These are phyloP conservation scores for Pollicipes pollicipes DNA, from an alignment of 1,140 invertebrate genomes.

Conservation along the genomic window DNA sequence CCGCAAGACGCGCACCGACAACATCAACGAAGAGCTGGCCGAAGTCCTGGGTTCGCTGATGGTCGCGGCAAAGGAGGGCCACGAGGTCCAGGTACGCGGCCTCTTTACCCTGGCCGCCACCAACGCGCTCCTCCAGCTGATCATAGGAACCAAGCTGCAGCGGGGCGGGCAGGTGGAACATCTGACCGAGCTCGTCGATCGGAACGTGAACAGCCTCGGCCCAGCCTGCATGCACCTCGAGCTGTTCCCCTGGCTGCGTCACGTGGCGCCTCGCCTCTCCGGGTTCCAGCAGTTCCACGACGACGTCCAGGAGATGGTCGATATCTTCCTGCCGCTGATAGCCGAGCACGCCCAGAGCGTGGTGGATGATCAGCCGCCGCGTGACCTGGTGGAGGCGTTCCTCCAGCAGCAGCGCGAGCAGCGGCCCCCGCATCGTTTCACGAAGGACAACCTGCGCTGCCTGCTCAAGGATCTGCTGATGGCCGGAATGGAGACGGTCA, in stretches of 20 bases:
- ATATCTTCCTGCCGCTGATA: background rate
- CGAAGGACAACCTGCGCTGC: background rate
- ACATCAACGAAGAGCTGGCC: background rate
- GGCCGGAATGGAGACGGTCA: conserved; percentile 26
- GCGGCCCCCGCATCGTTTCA: background rate
- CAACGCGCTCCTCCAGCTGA: background rate
- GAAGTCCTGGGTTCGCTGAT: background rate
- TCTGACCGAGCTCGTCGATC: background rate
- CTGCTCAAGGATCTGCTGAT: conserved; percentile 33
- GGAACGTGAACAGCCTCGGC: background rate
- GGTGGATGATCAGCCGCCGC: background rate
- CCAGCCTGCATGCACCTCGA: background rate
- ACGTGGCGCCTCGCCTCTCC: background rate
- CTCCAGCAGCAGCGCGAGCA: background rate
- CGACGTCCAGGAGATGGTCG: background rate
- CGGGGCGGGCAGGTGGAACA: background rate
- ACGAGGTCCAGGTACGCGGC: background rate
- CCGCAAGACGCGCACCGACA: background rate
- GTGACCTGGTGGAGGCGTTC: background rate
- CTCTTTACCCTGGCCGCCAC: background rate
- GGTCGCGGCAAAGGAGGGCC: too few species aligned
- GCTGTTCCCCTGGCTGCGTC: background rate
- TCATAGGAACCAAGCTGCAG: background rate
- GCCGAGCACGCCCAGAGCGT: background rate
- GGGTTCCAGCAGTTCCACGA: background rate